Evolutionary conservation across 1,140 invertebrate genomes (phyloP).

Genomic region (Trachymyrmex cornetzi): DNA sequence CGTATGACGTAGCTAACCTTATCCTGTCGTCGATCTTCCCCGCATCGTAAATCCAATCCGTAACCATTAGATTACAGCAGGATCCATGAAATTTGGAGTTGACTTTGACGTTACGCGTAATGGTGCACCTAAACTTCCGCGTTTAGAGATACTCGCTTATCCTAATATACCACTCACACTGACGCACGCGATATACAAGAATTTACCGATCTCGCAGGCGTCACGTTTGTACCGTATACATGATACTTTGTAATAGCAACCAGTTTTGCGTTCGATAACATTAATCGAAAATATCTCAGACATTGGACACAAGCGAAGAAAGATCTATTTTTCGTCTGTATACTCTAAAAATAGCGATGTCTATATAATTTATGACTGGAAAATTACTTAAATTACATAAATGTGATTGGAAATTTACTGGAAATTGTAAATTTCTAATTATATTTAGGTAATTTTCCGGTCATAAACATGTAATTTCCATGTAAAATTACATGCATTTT

Average conservation of each 20-base stretch:
- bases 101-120: constrained; percentile 8
- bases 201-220: not conserved
- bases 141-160: constrained; percentile 32
- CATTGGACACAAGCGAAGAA: not conserved
- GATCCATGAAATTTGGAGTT: constrained; percentile 60
- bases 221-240: not conserved
- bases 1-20: constrained; percentile 19
- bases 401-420: too few relatives aligned
- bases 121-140: constrained; percentile 43
- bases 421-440: too few relatives aligned
- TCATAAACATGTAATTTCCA: too few relatives aligned
- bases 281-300: constrained; percentile 40
- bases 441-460: too few relatives aligned
- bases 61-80: constrained; percentile 56
- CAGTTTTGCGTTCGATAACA: constrained; percentile 26
- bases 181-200: not conserved
- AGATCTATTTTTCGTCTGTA: constrained; percentile 3
- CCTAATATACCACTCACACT: constrained; percentile 10
- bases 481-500: too few relatives aligned
- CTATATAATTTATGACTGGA: too few relatives aligned
- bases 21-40: constrained; percentile 43
- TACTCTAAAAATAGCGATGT: too few relatives aligned
- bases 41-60: constrained; percentile 61
- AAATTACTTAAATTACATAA: too few relatives aligned
- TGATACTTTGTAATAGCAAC: not conserved